Evolutionary conservation across 2,113 vertebrate genomes (phyloP), one percentile per base, ranked within the genome.

Genomic region (Sinocyclocheilus anophthalmus): DNA sequence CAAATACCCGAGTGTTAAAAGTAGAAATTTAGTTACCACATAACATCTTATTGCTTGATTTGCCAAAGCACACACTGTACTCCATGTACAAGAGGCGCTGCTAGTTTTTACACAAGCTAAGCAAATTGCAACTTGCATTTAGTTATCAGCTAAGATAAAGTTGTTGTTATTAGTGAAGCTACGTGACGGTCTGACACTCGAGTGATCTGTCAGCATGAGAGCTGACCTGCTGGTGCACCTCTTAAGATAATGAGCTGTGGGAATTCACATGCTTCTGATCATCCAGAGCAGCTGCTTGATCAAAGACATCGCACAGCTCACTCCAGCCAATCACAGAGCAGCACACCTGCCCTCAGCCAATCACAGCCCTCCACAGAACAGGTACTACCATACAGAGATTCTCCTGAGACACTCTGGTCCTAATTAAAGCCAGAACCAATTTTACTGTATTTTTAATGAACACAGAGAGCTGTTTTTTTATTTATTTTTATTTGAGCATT

Each of bases 131-230:
- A 72, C 6, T 5, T 48, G 12, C 22, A 22, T 1, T 48, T 37
- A 37, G 53, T 57, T 57, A 78, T 78, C 76, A 78, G 50, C n/a
- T 33, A 55, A 26, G 45, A 76, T 53, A 76, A 77, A 77, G 50
- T 3, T 76, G 72, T 57, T 57, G 50, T 78, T 57, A 37, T 57
- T 13, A 57, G 45, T 14, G 9, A 33, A 11, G n/a, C 50, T 77
- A 10, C 2, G 76, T 30, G 76, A 77, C 3, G 10, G 76, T 77
- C 10, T 4, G 50, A 16, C 20, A 77, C 75, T 33, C 8, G 16
- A 55, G 48, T 33, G 50, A 55, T 77, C 6, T 55, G 76, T 16
- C 48, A 55, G 26, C 0, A 11, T 20, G 14, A 12, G 26, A 5
- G 14, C 42, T 1, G 76, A 77, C 26, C 48, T 55, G 48, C 48